Conservation (phyloP, 2,113 vertebrate genomes). For the Ammodytes marinus region DNA sequence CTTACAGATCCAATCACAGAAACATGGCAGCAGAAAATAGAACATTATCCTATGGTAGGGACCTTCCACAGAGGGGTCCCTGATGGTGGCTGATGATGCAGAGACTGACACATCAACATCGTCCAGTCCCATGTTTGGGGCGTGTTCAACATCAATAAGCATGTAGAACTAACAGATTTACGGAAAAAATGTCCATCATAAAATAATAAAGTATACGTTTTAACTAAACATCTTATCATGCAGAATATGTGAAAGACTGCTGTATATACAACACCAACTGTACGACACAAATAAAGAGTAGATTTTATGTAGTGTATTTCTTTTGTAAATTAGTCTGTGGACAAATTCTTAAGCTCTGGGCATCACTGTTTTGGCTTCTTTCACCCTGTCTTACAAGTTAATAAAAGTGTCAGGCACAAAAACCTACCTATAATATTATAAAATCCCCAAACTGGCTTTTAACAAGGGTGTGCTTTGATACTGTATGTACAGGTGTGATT, state of each 20-base stretch:
- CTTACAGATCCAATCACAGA: constrained; percentile 43
- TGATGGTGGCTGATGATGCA: constrained; percentile 24
- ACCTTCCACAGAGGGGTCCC: constrained; percentile 1
- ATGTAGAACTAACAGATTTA: constrained; percentile 5
- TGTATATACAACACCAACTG: constrained; percentile 12
- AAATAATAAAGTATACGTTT: constrained; percentile 13
- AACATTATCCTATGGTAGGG: constrained; percentile 15
- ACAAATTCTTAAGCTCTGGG: background rate
- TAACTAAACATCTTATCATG: constrained; percentile 37
- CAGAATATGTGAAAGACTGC: constrained; percentile 6
- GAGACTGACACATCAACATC: constrained; percentile 2
- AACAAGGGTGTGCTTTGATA: background rate
- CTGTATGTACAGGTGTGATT: constrained; percentile 21
- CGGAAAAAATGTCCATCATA: constrained; percentile 22
- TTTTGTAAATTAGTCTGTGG: background rate
- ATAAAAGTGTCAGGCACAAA: background rate
- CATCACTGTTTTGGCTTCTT: background rate
- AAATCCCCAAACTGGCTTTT: background rate
- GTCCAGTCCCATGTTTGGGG: constrained; percentile 29
- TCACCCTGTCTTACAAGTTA: no score
- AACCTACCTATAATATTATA: background rate
- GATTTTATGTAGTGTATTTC: constrained; percentile 21
- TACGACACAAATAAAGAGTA: background rate
- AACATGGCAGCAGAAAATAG: constrained; percentile 50
- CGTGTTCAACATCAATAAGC: constrained; percentile 28